phyloP scores from a whole-genome alignment of 2,113 vertebrate species.

The Chlamydotis undulata region DNA sequence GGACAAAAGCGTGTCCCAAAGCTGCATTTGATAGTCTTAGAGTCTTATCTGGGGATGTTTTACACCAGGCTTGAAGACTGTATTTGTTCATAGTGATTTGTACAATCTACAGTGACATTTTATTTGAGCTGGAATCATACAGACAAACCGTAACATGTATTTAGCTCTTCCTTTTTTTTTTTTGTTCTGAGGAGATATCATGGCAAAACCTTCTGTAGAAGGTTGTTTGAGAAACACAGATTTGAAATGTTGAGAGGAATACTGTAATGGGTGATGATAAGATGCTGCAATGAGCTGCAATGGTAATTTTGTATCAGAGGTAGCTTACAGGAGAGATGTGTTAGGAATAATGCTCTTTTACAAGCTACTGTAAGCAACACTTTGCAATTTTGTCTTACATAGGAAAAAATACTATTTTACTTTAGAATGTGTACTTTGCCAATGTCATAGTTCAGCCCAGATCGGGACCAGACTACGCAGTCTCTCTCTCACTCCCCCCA shows the following conservation, averaged over 20 bases:
- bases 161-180: slow-evolving; percentile 23
- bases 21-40: slow-evolving; percentile 72
- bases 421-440: not conserved
- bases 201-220: slow-evolving; percentile 27
- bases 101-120: slow-evolving; percentile 74
- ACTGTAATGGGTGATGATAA: slow-evolving; percentile 43
- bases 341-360: not conserved
- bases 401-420: not conserved
- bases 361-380: not conserved
- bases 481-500: no score
- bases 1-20: slow-evolving; percentile 73
- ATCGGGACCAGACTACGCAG: no score
- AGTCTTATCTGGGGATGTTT: slow-evolving; percentile 78
- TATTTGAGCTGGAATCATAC: slow-evolving; percentile 67
- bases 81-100: slow-evolving; percentile 77
- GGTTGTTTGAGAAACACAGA: slow-evolving; percentile 29
- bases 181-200: slow-evolving; percentile 45
- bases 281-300: slow-evolving; percentile 20
- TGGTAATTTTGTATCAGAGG: slow-evolving; percentile 2
- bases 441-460: no score
- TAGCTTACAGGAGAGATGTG: not conserved
- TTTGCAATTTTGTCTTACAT: not conserved
- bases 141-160: slow-evolving; percentile 67
- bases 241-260: slow-evolving; percentile 24
- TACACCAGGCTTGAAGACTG: slow-evolving; percentile 71